Percentiles rank a stretch among this genome's conserved stretches.
Evolutionary conservation across 2,113 vertebrate species (phyloP).

Genomic region (Pseudolaguvia tuberculata): DNA sequence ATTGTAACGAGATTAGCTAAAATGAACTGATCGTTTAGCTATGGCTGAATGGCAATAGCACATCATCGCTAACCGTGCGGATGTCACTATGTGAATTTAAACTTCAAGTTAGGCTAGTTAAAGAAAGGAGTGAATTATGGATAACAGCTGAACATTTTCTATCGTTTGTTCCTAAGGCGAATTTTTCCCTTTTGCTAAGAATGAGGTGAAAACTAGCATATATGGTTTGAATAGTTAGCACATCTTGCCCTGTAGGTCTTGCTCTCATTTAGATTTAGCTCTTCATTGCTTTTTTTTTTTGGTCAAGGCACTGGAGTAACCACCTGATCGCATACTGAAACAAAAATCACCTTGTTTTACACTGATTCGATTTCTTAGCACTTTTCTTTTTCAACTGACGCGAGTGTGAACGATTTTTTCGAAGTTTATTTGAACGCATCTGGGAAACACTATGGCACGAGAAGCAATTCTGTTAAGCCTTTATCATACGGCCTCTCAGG

Average conservation of each 20-base stretch:
- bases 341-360: slow-evolving; percentile 17
- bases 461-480: slow-evolving; percentile 17
- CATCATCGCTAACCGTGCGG: not conserved
- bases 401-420: not conserved
- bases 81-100: slow-evolving; percentile 46
- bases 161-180: not conserved
- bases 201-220: slow-evolving; percentile 20
- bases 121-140: slow-evolving; percentile 11
- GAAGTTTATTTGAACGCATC: not conserved
- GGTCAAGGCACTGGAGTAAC: slow-evolving; percentile 51
- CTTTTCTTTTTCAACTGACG: not conserved
- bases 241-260: not conserved
- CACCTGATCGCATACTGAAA: slow-evolving; percentile 19
- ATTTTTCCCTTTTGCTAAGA: not conserved
- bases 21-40: slow-evolving; percentile 17
- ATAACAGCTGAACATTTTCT: slow-evolving; percentile 18
- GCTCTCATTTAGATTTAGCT: slow-evolving; percentile 35
- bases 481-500: slow-evolving; percentile 13
- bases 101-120: slow-evolving; percentile 16
- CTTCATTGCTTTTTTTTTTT: slow-evolving; percentile 25
- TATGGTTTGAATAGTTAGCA: slow-evolving; percentile 15
- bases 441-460: not conserved
- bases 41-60: slow-evolving; percentile 20
- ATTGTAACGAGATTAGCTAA: not conserved
- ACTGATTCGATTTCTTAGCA: not conserved